These are phyloP conservation scores for Sialis fuliginosa DNA, from an alignment of 2,888 invertebrate genomes.

Conservation along the genomic window DNA sequence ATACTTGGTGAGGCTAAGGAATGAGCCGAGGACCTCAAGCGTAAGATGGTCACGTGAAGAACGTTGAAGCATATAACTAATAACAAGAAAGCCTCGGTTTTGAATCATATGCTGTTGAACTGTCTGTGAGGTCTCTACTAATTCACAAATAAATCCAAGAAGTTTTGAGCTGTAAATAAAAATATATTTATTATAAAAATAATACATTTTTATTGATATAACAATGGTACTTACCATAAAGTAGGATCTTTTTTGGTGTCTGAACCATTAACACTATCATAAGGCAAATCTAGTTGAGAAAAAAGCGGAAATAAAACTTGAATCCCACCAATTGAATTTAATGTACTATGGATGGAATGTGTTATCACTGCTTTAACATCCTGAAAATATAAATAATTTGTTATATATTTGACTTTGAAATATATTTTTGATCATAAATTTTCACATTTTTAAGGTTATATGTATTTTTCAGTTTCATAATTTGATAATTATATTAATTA, in stretches of 20 bases:
- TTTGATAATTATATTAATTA: too few species aligned
- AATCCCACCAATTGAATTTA: slow-evolving; percentile 97
- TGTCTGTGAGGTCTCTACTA: slow-evolving; percentile 91
- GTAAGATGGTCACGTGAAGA: slow-evolving; percentile 87
- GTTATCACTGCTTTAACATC: slow-evolving; percentile 99
- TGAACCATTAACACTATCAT: slow-evolving; percentile 51
- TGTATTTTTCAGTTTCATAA: too few species aligned
- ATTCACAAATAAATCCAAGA: slow-evolving; percentile 90
- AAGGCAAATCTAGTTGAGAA: slow-evolving; percentile 89
- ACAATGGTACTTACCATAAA: slow-evolving; percentile 49
- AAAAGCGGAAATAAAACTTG: slow-evolving; percentile 96
- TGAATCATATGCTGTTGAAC: slow-evolving; percentile 99
- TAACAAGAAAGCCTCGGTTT: slow-evolving; percentile 94
- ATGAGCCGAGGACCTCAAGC: slow-evolving; percentile 81
- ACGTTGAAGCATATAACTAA: slow-evolving; percentile 90
- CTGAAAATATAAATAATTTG: slow-evolving; percentile 32
- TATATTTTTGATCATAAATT: too few species aligned
- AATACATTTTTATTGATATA: neutral
- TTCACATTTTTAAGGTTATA: too few species aligned
- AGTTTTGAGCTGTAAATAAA: slow-evolving; percentile 65
- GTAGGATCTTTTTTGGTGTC: slow-evolving; percentile 77
- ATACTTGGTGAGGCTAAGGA: slow-evolving; percentile 80
- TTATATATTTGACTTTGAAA: too few species aligned
- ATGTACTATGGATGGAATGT: slow-evolving; percentile 95
- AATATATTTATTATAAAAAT: neutral